Evolutionary conservation across 1,140 invertebrate genomes (phyloP).

Genomic region (Bombus haemorrhoidalis): DNA sequence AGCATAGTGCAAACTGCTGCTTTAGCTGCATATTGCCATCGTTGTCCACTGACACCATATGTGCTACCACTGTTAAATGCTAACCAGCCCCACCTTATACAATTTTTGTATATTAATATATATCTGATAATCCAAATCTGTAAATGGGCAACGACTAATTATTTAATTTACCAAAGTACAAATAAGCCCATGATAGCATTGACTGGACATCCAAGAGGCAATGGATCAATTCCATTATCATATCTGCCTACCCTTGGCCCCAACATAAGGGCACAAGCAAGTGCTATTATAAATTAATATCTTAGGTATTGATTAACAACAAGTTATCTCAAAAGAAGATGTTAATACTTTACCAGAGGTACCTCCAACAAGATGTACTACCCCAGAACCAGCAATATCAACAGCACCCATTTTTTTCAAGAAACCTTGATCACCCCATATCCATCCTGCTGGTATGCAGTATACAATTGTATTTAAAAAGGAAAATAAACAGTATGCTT

Average conservation of each 20-base stretch:
- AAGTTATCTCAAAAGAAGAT: not conserved
- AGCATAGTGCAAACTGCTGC: slow-evolving; percentile 95
- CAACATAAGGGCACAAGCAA: slow-evolving; percentile 94
- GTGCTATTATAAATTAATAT: slow-evolving; percentile 82
- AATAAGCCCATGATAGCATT: slow-evolving; percentile 96
- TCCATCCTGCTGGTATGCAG: slow-evolving; percentile 96
- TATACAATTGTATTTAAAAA: slow-evolving; percentile 95
- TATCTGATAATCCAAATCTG: not conserved
- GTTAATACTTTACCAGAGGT: slow-evolving; percentile 71
- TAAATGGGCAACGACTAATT: not conserved
- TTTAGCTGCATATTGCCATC: slow-evolving; percentile 94
- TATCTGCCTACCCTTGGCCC: slow-evolving; percentile 95
- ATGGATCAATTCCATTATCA: slow-evolving; percentile 87
- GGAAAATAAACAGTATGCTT: slow-evolving; percentile 95
- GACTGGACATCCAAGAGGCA: slow-evolving; percentile 93
- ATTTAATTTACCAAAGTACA: slow-evolving; percentile 88
- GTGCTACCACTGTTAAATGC: slow-evolving; percentile 97
- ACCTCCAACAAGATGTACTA: slow-evolving; percentile 94
- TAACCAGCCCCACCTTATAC: slow-evolving; percentile 91
- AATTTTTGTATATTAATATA: not conserved
- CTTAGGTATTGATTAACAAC: not conserved
- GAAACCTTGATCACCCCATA: slow-evolving; percentile 94
- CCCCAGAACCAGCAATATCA: slow-evolving; percentile 95
- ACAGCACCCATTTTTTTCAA: slow-evolving; percentile 91
- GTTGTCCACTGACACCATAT: slow-evolving; percentile 88